Evolutionary conservation across 2,888 invertebrate species (phyloP).

Genomic region (Ctenicera cuprea): DNA sequence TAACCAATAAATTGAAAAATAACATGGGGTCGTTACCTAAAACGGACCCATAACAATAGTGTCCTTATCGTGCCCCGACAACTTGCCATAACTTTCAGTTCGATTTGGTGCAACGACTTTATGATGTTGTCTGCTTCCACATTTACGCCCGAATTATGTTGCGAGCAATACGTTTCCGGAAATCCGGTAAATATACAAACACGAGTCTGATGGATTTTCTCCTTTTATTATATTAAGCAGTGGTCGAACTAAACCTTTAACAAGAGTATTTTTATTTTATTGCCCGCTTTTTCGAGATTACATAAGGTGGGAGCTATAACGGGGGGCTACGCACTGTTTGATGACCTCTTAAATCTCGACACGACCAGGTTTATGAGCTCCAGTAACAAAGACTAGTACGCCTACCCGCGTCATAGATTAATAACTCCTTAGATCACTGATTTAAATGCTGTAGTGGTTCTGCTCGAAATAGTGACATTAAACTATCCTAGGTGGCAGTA

Average conservation of each 20-base stretch:
- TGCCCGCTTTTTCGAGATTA: conserved; percentile 50
- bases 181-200: conserved; percentile 34
- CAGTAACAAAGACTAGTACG: conserved; percentile 42
- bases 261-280: conserved; percentile 51
- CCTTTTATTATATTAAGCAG: conserved; percentile 14
- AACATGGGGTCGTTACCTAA: conserved; percentile 62
- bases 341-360: conserved; percentile 52
- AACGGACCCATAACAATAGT: conserved; percentile 61
- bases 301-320: conserved; percentile 32
- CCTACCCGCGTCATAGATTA: no score
- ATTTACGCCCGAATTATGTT: not conserved
- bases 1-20: conserved; percentile 65
- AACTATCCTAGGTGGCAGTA: no score
- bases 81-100: conserved; percentile 58
- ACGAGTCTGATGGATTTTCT: not conserved
- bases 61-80: conserved; percentile 62
- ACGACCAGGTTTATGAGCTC: conserved; percentile 48
- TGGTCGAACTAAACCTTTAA: conserved; percentile 33
- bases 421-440: no score
- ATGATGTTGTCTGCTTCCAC: conserved; percentile 57
- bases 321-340: conserved; percentile 39
- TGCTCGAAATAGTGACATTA: no score
- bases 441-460: no score
- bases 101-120: conserved; percentile 61
- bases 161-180: conserved; percentile 30